Evolutionary conservation across 2,797 vertebrate species (phyloP).

Genomic region (Gila robusta): DNA sequence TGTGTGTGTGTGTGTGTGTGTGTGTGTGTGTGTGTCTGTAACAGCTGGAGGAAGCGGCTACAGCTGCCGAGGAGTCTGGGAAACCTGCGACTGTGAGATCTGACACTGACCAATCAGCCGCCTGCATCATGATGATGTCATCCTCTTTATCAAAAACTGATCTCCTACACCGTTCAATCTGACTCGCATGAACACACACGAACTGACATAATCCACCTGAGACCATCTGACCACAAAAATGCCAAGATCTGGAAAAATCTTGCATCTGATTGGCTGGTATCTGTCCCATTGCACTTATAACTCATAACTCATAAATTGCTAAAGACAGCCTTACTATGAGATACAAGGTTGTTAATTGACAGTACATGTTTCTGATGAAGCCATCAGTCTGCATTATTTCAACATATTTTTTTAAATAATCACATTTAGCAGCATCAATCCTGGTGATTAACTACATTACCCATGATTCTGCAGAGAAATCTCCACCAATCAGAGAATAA

Average conservation of each 20-base stretch:
- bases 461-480: background rate
- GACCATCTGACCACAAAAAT: background rate
- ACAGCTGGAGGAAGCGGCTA: slow-evolving; percentile 79
- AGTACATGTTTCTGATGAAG: background rate
- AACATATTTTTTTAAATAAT: background rate
- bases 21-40: slow-evolving; percentile 64
- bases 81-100: slow-evolving; percentile 50
- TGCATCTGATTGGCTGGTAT: background rate
- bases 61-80: slow-evolving; percentile 74
- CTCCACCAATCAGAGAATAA: background rate
- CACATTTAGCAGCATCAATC: background rate
- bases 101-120: slow-evolving; percentile 37
- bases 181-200: background rate
- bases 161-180: background rate
- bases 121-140: background rate
- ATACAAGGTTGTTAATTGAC: background rate
- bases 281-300: background rate
- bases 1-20: slow-evolving; percentile 18
- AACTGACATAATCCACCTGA: background rate
- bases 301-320: background rate
- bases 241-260: background rate
- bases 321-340: background rate
- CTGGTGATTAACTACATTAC: background rate
- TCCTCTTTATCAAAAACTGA: background rate
- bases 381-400: background rate